Conservation (phyloP, 2,113 vertebrate genomes). For the Myrmophylax atrothorax region DNA sequence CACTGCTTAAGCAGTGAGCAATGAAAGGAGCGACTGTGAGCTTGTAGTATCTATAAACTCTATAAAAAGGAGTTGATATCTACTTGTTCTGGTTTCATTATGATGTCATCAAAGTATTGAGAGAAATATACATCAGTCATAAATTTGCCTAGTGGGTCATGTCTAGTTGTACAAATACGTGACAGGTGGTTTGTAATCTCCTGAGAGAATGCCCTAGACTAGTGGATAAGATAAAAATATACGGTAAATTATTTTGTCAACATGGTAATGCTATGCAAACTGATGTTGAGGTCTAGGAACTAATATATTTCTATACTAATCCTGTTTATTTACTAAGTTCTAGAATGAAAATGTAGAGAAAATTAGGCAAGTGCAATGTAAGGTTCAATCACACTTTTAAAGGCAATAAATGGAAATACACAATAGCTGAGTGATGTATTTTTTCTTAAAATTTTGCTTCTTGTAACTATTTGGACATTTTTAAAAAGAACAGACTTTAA, state of each 20-base stretch:
- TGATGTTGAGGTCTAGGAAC: not conserved
- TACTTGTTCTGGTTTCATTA: not conserved
- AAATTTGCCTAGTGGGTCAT: fast-evolving
- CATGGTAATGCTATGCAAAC: not conserved
- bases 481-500: not conserved
- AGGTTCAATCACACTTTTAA: not conserved
- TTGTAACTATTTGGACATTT: not conserved
- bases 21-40: not conserved
- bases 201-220: not conserved
- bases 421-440: not conserved
- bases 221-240: not conserved
- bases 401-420: not conserved
- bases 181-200: not conserved
- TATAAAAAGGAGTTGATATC: not conserved
- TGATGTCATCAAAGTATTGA: not conserved
- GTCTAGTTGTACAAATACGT: not conserved
- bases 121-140: not conserved
- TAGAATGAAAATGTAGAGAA: not conserved
- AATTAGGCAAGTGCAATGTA: not conserved
- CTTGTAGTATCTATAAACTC: not conserved
- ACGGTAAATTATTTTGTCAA: not conserved
- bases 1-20: not conserved
- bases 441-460: not conserved
- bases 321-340: not conserved
- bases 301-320: not conserved